Base-by-base conservation (phyloP, 35 echinoderm and acorn worm genomes). In the Stichopus chloronotus region DNA sequence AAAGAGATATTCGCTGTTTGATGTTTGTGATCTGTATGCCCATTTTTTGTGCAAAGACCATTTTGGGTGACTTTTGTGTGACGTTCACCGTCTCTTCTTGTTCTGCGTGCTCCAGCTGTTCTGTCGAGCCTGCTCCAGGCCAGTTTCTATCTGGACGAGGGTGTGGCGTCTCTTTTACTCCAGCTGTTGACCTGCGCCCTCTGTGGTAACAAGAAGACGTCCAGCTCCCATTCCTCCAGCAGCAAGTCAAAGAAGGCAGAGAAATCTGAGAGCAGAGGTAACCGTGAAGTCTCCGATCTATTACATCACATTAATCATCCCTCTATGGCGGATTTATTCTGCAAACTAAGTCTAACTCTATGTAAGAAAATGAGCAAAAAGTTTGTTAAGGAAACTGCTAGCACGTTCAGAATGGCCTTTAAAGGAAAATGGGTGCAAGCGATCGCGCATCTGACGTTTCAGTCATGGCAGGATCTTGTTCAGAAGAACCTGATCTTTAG, bases 161-260 rank as follows among this genome's bases (percentile, higher is more conserved):
- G 97, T 30, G 97, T 99, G 58, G 90, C 97, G 4, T 95, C 97
- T 12, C 92, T 96, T 17, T 83, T 99, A n/a, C 93, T 99, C 0
- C 97, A 99, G 58, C 93, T 99, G 5, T 77, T 99, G 83, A 96
- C 97, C 14, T 96, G 95, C 63, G 97, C 97, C 59, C 95, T 99
- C 65, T 99, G 97, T 94, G 97, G 97, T 8, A 72, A 79, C 87
- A 99, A 99, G 78, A 84, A 88, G 24, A 80, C 81, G 16, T 78
- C 88, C 57, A 57, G 82, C 14, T 92, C 92, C 69, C 68, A 55
- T 0, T 87, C 92, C 12, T 98, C 94, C n/a, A 91, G 87, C 57
- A 91, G 92, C 65, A 94, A 90, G 81, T 71, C 81, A 88, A 92
- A 96, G 89, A 87, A 92, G 57, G 81, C n/a, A 23, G 94, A 92